Evolutionary conservation across 2,113 vertebrate species (phyloP).

Genomic region (Vireo altiloquus): DNA sequence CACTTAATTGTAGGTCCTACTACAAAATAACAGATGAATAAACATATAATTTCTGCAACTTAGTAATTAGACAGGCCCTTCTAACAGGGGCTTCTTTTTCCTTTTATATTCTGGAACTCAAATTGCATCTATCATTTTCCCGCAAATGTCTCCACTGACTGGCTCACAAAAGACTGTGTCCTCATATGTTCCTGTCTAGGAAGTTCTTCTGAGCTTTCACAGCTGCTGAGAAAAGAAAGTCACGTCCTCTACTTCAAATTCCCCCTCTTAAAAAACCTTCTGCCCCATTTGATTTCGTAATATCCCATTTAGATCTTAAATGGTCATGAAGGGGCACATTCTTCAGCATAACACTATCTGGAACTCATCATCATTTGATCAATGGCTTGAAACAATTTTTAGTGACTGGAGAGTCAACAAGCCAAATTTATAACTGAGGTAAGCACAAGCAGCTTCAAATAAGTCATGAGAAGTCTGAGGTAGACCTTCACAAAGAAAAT

Average conservation of each 20-base stretch:
- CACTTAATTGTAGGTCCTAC: slow-evolving; percentile 9
- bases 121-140: not conserved
- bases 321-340: not conserved
- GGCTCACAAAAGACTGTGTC: not conserved
- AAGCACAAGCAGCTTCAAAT: not conserved
- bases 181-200: not conserved
- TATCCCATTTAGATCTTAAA: not conserved
- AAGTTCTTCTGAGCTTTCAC: not conserved
- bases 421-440: not conserved
- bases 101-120: not conserved
- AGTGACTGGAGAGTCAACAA: not conserved
- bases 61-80: slow-evolving; percentile 28
- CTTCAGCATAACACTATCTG: not conserved
- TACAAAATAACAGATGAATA: slow-evolving; percentile 44
- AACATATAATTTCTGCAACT: slow-evolving; percentile 36
- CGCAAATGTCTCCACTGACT: not conserved
- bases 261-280: not conserved
- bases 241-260: slow-evolving; percentile 11
- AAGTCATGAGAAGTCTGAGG: not conserved
- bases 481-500: not conserved
- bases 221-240: slow-evolving; percentile 16
- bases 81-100: not conserved
- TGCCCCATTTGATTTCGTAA: not conserved
- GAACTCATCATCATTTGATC: slow-evolving; percentile 8
- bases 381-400: not conserved